These are phyloP conservation scores for Halictus rubicundus DNA, from an alignment of 1,140 invertebrate genomes.

Conservation along the genomic window DNA sequence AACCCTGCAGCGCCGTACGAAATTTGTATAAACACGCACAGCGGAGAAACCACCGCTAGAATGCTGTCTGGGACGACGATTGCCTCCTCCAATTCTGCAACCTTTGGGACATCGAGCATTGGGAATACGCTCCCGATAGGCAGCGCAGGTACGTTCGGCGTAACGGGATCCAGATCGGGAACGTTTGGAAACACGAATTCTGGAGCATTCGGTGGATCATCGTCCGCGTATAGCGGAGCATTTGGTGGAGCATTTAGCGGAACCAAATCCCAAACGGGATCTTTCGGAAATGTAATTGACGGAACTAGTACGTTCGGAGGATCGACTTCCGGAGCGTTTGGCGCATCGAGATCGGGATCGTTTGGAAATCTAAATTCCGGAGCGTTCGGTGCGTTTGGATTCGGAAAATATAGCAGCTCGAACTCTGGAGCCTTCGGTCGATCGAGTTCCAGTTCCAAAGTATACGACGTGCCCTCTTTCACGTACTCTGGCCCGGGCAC, in stretches of 20 bases:
- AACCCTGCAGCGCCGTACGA: conserved; percentile 27
- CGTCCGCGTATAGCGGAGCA: too few relatives aligned
- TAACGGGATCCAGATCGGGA: neutral
- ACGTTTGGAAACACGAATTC: neutral
- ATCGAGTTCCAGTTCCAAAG: neutral
- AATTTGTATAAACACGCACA: conserved; percentile 36
- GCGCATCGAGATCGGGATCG: neutral
- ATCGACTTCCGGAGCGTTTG: neutral
- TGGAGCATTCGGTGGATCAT: neutral
- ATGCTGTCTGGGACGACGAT: neutral
- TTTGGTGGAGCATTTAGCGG: too few relatives aligned
- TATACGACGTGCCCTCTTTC: neutral
- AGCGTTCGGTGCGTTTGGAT: neutral
- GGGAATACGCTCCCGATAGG: too few relatives aligned
- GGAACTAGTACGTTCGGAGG: neutral
- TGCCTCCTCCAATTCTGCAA: neutral
- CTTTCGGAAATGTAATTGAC: too few relatives aligned
- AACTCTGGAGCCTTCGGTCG: neutral
- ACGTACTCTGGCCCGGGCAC: neutral
- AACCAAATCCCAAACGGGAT: too few relatives aligned
- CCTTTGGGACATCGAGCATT: too few relatives aligned
- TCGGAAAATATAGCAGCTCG: neutral
- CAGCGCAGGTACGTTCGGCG: too few relatives aligned
- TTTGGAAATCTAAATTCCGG: neutral
- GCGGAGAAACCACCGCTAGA: conserved; percentile 29